Evolutionary conservation across 2,888 invertebrate genomes (phyloP).

Genomic region (Creontiades dilutus): DNA sequence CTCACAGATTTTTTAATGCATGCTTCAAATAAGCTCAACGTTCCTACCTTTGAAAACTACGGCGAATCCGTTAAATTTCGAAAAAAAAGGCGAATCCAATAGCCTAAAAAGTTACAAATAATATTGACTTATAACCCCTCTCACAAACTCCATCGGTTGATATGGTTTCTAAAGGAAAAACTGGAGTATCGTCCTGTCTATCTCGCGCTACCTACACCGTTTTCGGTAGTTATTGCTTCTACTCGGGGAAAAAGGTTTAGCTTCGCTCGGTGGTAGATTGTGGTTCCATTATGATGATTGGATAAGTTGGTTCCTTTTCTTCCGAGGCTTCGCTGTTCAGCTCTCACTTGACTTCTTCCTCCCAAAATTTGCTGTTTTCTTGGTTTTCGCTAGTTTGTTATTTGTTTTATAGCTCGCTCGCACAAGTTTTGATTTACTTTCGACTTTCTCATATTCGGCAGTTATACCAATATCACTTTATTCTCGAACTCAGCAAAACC

Average conservation of each 20-base stretch:
- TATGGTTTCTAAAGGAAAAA: neutral
- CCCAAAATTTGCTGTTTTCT: neutral
- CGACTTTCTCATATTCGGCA: no score
- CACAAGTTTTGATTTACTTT: no score
- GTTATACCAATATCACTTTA: no score
- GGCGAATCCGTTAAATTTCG: neutral
- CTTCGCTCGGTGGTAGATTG: constrained; percentile 12
- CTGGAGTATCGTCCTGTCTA: neutral
- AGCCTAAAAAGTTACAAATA: neutral
- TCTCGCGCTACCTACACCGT: neutral
- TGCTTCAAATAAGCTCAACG: no score
- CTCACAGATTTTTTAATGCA: no score
- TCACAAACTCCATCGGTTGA: neutral
- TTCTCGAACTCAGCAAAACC: no score
- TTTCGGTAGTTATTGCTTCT: constrained; percentile 31
- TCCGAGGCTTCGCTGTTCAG: neutral
- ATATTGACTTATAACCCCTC: neutral
- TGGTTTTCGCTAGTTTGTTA: no score
- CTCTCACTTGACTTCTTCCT: neutral
- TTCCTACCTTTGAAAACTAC: no score
- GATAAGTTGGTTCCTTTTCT: constrained; percentile 24
- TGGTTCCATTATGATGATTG: constrained; percentile 57
- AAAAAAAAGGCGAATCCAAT: neutral
- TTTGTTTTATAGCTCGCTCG: no score
- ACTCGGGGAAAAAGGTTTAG: constrained; percentile 15